These are phyloP conservation scores for Indicator maculatus DNA, from an alignment of 2,113 vertebrate genomes.

Conservation along the genomic window DNA sequence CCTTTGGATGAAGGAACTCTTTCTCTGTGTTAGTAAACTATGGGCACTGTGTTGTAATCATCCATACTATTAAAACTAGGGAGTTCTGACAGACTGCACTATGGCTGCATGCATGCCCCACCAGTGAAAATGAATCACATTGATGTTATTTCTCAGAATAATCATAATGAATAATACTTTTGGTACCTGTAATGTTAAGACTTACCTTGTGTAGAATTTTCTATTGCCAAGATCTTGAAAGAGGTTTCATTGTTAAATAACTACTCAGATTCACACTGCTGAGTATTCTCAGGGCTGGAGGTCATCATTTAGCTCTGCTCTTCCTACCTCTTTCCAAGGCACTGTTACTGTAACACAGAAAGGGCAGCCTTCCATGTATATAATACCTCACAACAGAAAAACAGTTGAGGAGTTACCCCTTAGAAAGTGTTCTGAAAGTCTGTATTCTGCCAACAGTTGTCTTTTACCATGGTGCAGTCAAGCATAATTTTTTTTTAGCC, in stretches of 20 bases:
- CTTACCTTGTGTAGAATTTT: background rate
- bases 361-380: background rate
- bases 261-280: background rate
- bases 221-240: background rate
- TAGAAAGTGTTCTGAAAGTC: background rate
- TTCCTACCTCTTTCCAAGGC: background rate
- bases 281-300: background rate
- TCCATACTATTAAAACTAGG: background rate
- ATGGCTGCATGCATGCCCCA: background rate
- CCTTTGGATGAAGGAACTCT: background rate
- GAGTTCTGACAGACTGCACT: background rate
- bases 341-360: background rate
- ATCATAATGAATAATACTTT: background rate
- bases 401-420: background rate
- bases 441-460: background rate
- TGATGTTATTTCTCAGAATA: background rate
- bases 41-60: background rate
- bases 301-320: background rate
- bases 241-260: background rate
- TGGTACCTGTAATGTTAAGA: background rate
- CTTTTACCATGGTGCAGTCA: background rate
- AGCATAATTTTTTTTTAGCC: background rate
- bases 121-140: background rate
- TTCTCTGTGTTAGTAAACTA: background rate
- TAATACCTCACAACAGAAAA: background rate